Percentiles rank a stretch among this genome's conserved stretches.
Evolutionary conservation across 2,797 vertebrate species (phyloP).

Genomic region (Argentina silus): DNA sequence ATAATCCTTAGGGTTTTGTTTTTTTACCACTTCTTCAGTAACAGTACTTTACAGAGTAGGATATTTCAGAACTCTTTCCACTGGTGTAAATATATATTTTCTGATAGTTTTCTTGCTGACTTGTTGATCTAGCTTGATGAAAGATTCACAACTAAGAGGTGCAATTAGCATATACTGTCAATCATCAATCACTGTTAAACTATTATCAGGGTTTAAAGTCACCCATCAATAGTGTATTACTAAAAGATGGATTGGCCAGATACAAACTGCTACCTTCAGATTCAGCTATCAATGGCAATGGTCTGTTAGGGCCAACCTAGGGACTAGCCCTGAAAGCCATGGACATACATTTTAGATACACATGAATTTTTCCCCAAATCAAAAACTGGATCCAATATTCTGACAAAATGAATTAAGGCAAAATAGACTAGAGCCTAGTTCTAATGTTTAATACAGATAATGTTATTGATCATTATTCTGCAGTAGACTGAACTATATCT

Average conservation of each 20-base stretch:
- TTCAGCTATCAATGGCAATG: conserved; percentile 9
- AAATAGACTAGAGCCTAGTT: too few species aligned
- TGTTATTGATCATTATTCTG: too few species aligned
- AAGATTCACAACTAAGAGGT: neutral
- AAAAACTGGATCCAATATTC: neutral
- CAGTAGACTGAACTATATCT: too few species aligned
- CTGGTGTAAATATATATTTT: too few species aligned
- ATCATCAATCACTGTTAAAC: neutral
- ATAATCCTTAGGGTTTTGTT: too few species aligned
- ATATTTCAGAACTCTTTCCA: neutral
- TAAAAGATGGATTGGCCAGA: too few species aligned
- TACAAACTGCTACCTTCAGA: neutral
- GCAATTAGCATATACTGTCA: neutral
- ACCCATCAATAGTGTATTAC: conserved; percentile 3
- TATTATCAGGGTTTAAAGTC: neutral
- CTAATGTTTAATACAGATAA: too few species aligned
- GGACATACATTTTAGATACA: neutral
- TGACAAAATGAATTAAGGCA: neutral
- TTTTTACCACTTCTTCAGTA: too few species aligned
- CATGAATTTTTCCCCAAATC: neutral
- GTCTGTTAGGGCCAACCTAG: neutral
- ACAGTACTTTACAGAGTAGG: too few species aligned
- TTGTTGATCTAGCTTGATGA: neutral
- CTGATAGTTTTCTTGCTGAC: neutral
- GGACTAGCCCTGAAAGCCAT: neutral